Evolutionary conservation across 1,140 invertebrate genomes (phyloP).

Genomic region (Phthorimaea operculella): DNA sequence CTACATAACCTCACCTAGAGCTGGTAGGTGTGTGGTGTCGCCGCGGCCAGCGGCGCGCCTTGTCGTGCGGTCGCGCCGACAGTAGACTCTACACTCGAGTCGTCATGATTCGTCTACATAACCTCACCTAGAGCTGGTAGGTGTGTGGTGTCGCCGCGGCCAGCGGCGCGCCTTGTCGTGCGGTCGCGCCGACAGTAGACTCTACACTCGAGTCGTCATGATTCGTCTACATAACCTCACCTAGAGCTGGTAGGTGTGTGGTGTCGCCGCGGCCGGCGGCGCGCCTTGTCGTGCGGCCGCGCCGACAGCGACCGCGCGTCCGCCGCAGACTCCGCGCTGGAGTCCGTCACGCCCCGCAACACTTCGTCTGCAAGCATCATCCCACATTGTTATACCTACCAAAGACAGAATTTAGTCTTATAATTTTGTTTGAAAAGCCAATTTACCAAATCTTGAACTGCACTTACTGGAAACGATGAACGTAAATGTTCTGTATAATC

Average conservation of each 20-base stretch:
- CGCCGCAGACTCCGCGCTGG: constrained; percentile 52
- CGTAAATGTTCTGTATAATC: no score
- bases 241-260: constrained; percentile 42
- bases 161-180: constrained; percentile 31
- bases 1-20: constrained; percentile 36
- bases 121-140: constrained; percentile 38
- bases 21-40: constrained; percentile 41
- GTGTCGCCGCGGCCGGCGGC: constrained; percentile 33
- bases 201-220: constrained; percentile 49
- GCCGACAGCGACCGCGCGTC: constrained; percentile 26
- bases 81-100: constrained; percentile 55
- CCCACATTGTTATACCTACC: no score
- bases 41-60: constrained; percentile 42
- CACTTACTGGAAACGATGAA: no score
- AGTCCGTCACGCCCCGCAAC: constrained; percentile 55
- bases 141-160: constrained; percentile 40
- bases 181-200: constrained; percentile 28
- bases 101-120: constrained; percentile 16
- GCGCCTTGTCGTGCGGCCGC: constrained; percentile 27
- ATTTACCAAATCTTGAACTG: no score
- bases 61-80: constrained; percentile 22
- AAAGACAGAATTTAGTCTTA: no score
- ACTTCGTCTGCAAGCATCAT: constrained; percentile 25
- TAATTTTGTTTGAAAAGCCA: no score
- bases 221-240: constrained; percentile 16